Evolutionary conservation across 2,888 invertebrate genomes (phyloP), one percentile per base, ranked within the genome.

Genomic region (Lysandra bellargus): DNA sequence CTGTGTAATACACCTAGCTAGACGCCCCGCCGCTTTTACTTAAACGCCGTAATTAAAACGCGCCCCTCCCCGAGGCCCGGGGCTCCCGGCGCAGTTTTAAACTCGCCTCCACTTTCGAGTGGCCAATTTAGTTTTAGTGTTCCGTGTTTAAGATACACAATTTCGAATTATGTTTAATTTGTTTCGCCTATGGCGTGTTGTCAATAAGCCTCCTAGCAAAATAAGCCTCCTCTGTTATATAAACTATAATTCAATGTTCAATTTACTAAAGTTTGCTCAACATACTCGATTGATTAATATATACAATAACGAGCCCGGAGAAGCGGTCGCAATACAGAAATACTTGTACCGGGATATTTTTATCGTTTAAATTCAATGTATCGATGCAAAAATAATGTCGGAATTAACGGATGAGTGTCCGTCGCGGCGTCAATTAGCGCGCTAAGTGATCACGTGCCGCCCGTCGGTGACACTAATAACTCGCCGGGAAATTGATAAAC

Each of bases 11-110:
- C 92, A 93, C 91, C 91, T 87, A 90, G 88, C 89, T 90, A 92
- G 92, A 91, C 89, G 89, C 89, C 89, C 90, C 88, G 88, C 87
- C 92, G 93, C 94, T 93, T 92, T 93, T 92, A 93, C 94, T 93
- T 94, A 94, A 94, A 93, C 92, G 92, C 88, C 89, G 91, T 94
- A 93, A 94, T 94, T 94, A 94, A 93, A 93, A 93, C 91, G 91
- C 88, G 89, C 90, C 90, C 89, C 88, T 86, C 86, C 85, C 85
- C 89, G 91, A 90, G 92, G 14, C 57, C 17, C 57, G 17, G 57
- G 57, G 57, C 57, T 57, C 57, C 57, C 57, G 57, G 90, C 90
- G 89, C 89, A 91, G 91, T 92, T 93, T 93, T 90, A 91, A 93
- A 93, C 92, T 91, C 89, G 84, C 87, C 88, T 88, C 91, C 92